Conservation (phyloP, 2,797 vertebrate species). For the Semotilus atromaculatus region DNA sequence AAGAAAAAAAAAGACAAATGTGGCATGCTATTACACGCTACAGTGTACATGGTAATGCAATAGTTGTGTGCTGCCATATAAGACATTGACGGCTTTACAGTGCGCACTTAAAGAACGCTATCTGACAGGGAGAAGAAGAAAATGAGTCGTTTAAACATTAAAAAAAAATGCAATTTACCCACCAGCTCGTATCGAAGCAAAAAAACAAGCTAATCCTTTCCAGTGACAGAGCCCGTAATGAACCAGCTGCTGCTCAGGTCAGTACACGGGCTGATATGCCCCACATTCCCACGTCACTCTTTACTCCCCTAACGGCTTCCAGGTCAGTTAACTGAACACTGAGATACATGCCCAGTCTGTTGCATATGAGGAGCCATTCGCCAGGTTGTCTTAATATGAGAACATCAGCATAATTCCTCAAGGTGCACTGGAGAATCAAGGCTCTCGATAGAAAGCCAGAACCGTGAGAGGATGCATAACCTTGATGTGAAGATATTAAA, state of each 20-base stretch:
- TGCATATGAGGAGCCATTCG: slow-evolving; percentile 33
- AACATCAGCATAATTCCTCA: slow-evolving; percentile 6
- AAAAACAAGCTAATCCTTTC: slow-evolving; percentile 25
- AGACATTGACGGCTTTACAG: slow-evolving; percentile 10
- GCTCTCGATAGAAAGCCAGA: slow-evolving; percentile 6
- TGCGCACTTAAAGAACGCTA: neutral
- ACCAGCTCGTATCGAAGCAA: slow-evolving; percentile 13
- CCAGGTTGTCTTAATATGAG: slow-evolving; percentile 25
- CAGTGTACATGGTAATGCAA: slow-evolving; percentile 49
- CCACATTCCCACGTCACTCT: slow-evolving; percentile 29
- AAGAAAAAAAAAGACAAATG: slow-evolving; percentile 33
- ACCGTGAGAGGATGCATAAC: slow-evolving; percentile 30
- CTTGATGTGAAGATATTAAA: slow-evolving; percentile 47
- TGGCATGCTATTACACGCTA: slow-evolving; percentile 43
- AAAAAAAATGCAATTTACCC: neutral
- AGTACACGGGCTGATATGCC: slow-evolving; percentile 24
- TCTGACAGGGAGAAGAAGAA: slow-evolving; percentile 19
- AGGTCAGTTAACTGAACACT: slow-evolving; percentile 47
- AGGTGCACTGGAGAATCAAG: slow-evolving; percentile 13
- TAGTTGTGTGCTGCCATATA: slow-evolving; percentile 45
- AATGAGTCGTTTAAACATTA: neutral
- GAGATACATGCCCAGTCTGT: slow-evolving; percentile 37
- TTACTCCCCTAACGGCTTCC: slow-evolving; percentile 45
- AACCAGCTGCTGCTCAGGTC: slow-evolving; percentile 44
- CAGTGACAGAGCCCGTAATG: slow-evolving; percentile 25